Evolutionary conservation across 2,888 invertebrate genomes (phyloP), one percentile per base, ranked within the genome.

Genomic region (Oligia strigilis): DNA sequence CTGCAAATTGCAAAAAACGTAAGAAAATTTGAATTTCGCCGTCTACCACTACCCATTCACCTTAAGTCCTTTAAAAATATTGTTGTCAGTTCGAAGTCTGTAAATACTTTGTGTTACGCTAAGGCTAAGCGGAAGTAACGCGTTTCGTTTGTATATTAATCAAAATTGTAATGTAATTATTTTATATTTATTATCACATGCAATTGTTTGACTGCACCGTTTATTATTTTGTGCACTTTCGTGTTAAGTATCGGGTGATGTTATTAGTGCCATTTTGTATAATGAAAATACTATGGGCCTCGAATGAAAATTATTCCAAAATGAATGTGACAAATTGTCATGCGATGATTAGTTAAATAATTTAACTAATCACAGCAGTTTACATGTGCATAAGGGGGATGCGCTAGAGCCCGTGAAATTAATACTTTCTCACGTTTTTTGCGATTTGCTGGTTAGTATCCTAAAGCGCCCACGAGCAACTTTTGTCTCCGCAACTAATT

Each of bases 241-340:
- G 71, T 85, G 77, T 75, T 40, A 72, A 49, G 75, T 84, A 64
- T 62, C 67, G 40, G 85, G 67, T 84, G 77, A 82, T 87, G 82
- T 85, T 81, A 52, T 76, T 75, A 65, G 85, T 86, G 85, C 85
- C 88, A 86, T 86, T 81, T 58, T 85, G 67, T 69, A 67, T 36
- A 55, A 79, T 72, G n/a, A 40, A 23, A 76, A 43, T 76, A 60
- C 9, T 62, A 62, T 75, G 90, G 91, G 94, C 36, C 4, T 52
- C 19, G 19, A 29, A 69, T 11, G n/a, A 49, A 69, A 49, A 69
- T 19, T 19, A n/a, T 17, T 8, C 5, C 11, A 5, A 17, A 46
- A 49, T 49, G 0, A 17, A 69, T 69, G 5, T 11, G 5, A 17
- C n/a, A 71, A 55, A 71, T 9, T 55, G 2, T 55, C 55, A 55